These are phyloP conservation scores for Microctonus aethiopoides DNA, from an alignment of 2,888 invertebrate genomes.

Conservation along the genomic window DNA sequence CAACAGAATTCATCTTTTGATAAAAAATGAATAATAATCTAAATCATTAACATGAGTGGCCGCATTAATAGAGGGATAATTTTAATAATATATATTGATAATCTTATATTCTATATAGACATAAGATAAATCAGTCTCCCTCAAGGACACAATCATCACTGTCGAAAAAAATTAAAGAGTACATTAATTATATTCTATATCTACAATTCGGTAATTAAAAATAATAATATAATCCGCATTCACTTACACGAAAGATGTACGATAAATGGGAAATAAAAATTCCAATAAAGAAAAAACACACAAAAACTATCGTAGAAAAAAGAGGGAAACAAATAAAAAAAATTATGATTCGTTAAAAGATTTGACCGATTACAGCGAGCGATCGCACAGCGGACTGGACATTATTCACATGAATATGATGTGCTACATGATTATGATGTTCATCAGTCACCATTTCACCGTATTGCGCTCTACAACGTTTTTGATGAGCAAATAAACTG, in stretches of 20 bases:
- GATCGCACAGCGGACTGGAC: conserved; percentile 62
- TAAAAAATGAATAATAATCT: conserved; percentile 13
- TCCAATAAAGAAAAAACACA: background rate
- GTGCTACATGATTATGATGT: conserved; percentile 52
- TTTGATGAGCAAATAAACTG: conserved; percentile 64
- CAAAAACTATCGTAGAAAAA: background rate
- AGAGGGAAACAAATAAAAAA: background rate
- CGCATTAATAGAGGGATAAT: conserved; percentile 13
- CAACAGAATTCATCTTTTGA: too few species aligned
- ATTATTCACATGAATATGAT: conserved; percentile 64
- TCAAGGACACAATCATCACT: conserved; percentile 9
- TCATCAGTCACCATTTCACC: conserved; percentile 60
- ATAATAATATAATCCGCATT: background rate
- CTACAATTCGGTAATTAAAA: background rate
- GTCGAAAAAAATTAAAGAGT: background rate
- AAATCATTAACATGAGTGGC: background rate
- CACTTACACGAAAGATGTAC: background rate
- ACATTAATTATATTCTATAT: conserved; percentile 1
- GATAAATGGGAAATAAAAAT: background rate
- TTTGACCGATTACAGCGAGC: conserved; percentile 63
- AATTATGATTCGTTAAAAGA: conserved; percentile 51
- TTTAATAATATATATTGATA: background rate
- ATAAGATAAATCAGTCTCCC: conserved; percentile 6
- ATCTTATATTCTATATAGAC: background rate
- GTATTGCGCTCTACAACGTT: conserved; percentile 62